Evolutionary conservation across 1,140 invertebrate genomes (phyloP).

Genomic region (Chlorops oryzae): DNA sequence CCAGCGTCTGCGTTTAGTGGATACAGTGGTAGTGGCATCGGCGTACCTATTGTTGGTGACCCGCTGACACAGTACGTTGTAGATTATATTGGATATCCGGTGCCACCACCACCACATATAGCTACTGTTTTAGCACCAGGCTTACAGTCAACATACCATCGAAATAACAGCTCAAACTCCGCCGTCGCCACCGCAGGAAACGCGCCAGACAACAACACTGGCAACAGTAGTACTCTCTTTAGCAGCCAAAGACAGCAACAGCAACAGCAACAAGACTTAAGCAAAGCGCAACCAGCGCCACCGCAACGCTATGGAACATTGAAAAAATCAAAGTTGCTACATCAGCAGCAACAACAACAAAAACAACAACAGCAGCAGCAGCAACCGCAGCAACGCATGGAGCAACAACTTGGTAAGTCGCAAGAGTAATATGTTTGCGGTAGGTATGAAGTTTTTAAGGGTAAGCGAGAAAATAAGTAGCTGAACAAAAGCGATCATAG

Average conservation of each 20-base stretch:
- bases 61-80: constrained; percentile 22
- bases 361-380: constrained; percentile 12
- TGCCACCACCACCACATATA: constrained; percentile 30
- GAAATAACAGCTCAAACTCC: background rate
- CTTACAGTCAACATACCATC: constrained; percentile 17
- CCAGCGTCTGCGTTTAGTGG: constrained; percentile 37
- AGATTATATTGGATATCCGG: constrained; percentile 37
- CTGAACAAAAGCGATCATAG: no score
- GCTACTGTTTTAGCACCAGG: constrained; percentile 37
- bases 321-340: constrained; percentile 32
- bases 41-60: constrained; percentile 10
- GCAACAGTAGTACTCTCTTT: constrained; percentile 7
- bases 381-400: constrained; percentile 6
- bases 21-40: constrained; percentile 4
- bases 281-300: constrained; percentile 16
- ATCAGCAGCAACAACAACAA: constrained; percentile 33
- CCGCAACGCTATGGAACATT: constrained; percentile 37
- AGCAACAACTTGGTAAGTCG: constrained; percentile 33
- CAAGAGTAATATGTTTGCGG: no score
- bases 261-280: constrained; percentile 23
- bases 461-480: constrained; percentile 21
- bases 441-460: no score
- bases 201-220: background rate
- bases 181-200: background rate
- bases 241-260: constrained; percentile 8